phyloP scores from a whole-genome alignment of 2,888 invertebrate species.

The Drosophila percnosoma region DNA sequence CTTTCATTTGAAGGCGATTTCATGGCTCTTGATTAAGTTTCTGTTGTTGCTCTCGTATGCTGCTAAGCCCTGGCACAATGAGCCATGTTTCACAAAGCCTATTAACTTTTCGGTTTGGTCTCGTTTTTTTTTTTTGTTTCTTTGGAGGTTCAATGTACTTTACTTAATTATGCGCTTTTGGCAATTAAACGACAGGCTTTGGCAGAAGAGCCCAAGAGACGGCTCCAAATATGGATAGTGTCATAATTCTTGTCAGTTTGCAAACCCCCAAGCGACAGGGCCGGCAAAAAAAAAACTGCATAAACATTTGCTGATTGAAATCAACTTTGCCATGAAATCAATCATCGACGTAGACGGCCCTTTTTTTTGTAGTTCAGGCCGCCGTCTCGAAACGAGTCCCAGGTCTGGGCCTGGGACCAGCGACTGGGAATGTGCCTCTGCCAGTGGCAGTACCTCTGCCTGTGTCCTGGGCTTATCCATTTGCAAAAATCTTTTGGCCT shows the following conservation, averaged over 20 bases:
- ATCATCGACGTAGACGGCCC: constrained; percentile 76
- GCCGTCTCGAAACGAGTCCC: constrained; percentile 12
- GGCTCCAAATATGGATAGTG: constrained; percentile 75
- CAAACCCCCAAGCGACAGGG: constrained; percentile 68
- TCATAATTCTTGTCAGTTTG: constrained; percentile 78
- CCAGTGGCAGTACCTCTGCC: constrained; percentile 1
- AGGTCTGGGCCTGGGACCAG: constrained; percentile 21
- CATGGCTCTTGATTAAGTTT: constrained; percentile 70
- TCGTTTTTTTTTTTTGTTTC: not conserved
- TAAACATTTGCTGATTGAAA: constrained; percentile 82
- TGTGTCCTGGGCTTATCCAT: constrained; percentile 60
- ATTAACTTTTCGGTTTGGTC: constrained; percentile 51
- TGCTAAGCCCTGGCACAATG: constrained; percentile 44
- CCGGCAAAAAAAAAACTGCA: constrained; percentile 62
- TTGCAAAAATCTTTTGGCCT: constrained; percentile 63
- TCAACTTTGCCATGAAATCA: constrained; percentile 83
- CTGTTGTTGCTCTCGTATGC: constrained; percentile 21
- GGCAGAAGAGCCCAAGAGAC: constrained; percentile 29
- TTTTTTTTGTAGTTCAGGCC: constrained; percentile 44
- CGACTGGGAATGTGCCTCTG: constrained; percentile 15
- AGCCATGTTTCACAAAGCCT: constrained; percentile 57
- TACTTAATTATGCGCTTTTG: constrained; percentile 74
- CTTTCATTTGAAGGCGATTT: constrained; percentile 68
- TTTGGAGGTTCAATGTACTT: constrained; percentile 63
- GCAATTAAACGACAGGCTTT: constrained; percentile 72